These are phyloP conservation scores for Drosophila varians DNA, from an alignment of 1,140 invertebrate species.

Conservation along the genomic window DNA sequence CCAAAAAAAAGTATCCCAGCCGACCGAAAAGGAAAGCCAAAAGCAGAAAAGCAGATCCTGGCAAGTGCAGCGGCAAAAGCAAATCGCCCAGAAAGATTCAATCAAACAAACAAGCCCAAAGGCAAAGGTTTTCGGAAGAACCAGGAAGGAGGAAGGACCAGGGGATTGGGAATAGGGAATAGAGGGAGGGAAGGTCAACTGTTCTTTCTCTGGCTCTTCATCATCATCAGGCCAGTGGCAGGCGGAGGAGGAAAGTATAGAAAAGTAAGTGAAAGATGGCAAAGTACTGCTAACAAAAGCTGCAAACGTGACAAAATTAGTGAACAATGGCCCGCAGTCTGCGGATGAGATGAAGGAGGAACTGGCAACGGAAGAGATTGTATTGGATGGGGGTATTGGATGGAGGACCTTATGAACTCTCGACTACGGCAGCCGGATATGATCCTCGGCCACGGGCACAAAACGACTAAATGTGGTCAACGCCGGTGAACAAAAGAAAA, in stretches of 20 bases:
- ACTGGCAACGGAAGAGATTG: slow-evolving; percentile 36
- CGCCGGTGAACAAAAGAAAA: slow-evolving; percentile 72
- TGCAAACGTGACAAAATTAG: slow-evolving; percentile 82
- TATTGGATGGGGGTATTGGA: not conserved
- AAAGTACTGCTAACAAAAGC: slow-evolving; percentile 69
- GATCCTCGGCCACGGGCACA: slow-evolving; percentile 40
- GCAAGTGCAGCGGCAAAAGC: slow-evolving; percentile 42
- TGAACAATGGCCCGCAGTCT: slow-evolving; percentile 70
- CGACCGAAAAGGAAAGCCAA: slow-evolving; percentile 8
- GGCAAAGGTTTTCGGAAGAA: slow-evolving; percentile 22
- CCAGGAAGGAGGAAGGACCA: not conserved
- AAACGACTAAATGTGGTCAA: slow-evolving; percentile 72
- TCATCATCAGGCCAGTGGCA: slow-evolving; percentile 33
- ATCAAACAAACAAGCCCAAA: slow-evolving; percentile 41
- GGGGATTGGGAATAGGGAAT: not conserved
- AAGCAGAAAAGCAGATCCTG: slow-evolving; percentile 16
- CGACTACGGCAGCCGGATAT: slow-evolving; percentile 42
- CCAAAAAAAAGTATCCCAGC: slow-evolving; percentile 30
- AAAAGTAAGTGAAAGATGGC: slow-evolving; percentile 62
- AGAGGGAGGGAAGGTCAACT: slow-evolving; percentile 27
- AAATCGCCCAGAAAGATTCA: slow-evolving; percentile 65
- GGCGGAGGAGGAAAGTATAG: slow-evolving; percentile 18
- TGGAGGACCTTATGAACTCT: slow-evolving; percentile 65
- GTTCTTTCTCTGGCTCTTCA: not conserved
- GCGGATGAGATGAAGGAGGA: slow-evolving; percentile 41